These are phyloP conservation scores for Molossus molossus DNA, from an alignment of 2,797 vertebrate genomes.

Conservation along the genomic window DNA sequence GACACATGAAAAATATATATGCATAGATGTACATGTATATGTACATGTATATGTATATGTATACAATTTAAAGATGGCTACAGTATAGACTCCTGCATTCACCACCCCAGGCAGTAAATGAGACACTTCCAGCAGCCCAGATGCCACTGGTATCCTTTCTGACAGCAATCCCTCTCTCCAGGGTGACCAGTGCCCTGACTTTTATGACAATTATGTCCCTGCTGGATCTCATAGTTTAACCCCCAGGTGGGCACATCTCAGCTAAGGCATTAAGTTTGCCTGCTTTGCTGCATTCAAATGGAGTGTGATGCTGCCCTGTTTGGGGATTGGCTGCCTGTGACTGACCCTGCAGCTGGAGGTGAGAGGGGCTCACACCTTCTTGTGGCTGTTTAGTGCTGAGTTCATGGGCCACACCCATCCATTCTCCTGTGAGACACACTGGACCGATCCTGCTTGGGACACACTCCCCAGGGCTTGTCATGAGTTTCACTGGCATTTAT, in stretches of 20 bases:
- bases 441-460: not conserved
- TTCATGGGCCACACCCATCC: not conserved
- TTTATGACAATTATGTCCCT: no score
- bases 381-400: not conserved
- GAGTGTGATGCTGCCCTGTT: not conserved
- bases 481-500: not conserved
- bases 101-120: no score
- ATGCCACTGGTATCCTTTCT: not conserved
- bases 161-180: not conserved
- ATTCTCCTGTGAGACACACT: not conserved
- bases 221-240: no score
- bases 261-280: not conserved
- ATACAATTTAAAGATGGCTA: not conserved
- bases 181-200: not conserved
- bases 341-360: not conserved
- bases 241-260: not conserved
- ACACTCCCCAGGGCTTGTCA: no score
- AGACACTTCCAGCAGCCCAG: not conserved
- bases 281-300: not conserved
- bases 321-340: not conserved
- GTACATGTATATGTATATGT: fast-evolving
- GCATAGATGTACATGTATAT: no score
- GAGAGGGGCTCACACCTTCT: not conserved
- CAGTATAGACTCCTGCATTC: not conserved
- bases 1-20: not conserved